Evolutionary conservation across 2,888 invertebrate genomes (phyloP), one percentile per base, ranked within the genome.

Genomic region (Empis stercorea): DNA sequence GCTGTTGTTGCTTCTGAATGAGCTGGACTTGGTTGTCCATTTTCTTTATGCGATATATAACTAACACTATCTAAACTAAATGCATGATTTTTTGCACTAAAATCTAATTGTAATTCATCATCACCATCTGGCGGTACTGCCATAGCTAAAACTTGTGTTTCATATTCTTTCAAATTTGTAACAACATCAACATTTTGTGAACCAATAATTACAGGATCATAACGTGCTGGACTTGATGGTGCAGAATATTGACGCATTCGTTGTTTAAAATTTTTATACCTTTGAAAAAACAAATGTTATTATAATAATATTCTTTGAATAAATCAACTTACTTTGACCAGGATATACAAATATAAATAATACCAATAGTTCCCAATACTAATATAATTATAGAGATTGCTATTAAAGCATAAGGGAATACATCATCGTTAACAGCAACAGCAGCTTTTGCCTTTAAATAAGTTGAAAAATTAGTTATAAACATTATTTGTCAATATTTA

Each of bases 91-190:
- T 83, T 83, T 55, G 85, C 84, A 65, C 88, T 87, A 62, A 88
- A 87, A 66, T 89, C 89, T 47, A 89, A 68, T 62, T 89, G 89
- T 32, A 89, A 64, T 63, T 89, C 89, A 56, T 84, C 84, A 51
- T 78, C 81, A 52, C 85, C 86, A 57, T 92, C 92, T 3, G 87
- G 81, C 0, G 84, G 84, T 3, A 93, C 91, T 52, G 88, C 87
- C 92, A 92, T 92, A 55, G 91, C 89, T 3, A 92, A 71, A 38
- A 92, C 78, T 76, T 94, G 94, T 1, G 93, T 94, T 70, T 95
- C 94, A 66, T 94, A 95, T 70, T 94, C 85, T 57, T 93, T 91
- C 40, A 92, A 76, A 60, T 87, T 87, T 23, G 73, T 54, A 55
- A 71, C 62, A 4, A 62, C 60, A 30, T 71, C 70, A 27, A 63